A percentile compares a stretch with the other conserved stretches of the same genome.
Conservation (phyloP, 1,140 invertebrate species). For the Drosophila pseudoananassae region DNA sequence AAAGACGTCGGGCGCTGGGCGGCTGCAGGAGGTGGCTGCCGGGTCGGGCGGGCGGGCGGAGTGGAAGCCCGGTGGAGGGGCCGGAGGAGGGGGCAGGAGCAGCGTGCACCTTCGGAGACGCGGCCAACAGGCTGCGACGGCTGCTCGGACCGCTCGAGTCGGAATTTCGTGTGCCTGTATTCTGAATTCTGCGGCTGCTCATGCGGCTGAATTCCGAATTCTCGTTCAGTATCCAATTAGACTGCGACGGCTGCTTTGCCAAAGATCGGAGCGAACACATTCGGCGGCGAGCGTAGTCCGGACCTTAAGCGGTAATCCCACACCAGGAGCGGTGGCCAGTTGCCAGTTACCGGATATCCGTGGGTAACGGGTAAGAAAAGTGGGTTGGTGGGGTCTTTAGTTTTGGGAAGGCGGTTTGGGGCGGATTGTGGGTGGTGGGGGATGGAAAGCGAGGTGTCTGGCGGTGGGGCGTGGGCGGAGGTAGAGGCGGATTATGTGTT, state of each 20-base stretch:
- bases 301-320: slow-evolving; percentile 4
- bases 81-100: neutral
- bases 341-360: neutral
- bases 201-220: slow-evolving; percentile 67
- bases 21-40: neutral
- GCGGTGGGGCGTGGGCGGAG: neutral
- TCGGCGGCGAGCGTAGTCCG: neutral
- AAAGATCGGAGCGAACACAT: slow-evolving; percentile 25
- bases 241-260: slow-evolving; percentile 71
- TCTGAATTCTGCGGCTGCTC: slow-evolving; percentile 31
- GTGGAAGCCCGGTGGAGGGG: neutral
- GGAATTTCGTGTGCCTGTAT: slow-evolving; percentile 31
- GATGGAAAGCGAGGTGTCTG: neutral
- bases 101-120: slow-evolving; percentile 34
- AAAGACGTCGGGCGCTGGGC: slow-evolving; percentile 18
- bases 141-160: slow-evolving; percentile 74
- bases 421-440: neutral
- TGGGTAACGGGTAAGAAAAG: neutral
- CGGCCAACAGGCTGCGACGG: slow-evolving; percentile 75
- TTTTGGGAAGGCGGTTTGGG: too few species aligned
- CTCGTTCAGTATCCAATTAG: slow-evolving; percentile 80
- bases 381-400: too few species aligned
- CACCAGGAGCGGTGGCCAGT: slow-evolving; percentile 11
- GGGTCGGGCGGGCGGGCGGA: neutral
- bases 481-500: slow-evolving; percentile 19